Evolutionary conservation across 1,140 invertebrate genomes (phyloP), one percentile per base, ranked within the genome.

Genomic region (Penaeus chinensis): DNA sequence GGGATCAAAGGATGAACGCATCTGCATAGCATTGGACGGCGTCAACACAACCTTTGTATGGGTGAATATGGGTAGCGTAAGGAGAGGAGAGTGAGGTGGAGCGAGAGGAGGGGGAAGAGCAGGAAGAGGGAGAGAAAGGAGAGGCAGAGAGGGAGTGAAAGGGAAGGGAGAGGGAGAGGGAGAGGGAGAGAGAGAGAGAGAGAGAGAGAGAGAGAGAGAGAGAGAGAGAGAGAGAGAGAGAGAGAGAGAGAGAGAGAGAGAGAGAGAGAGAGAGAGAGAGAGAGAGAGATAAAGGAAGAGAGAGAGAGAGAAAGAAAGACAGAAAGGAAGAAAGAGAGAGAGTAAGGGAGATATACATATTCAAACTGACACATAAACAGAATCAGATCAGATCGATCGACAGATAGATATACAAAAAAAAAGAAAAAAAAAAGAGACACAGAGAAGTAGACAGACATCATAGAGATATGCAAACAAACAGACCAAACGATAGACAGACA

Each of bases 251-350:
- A 27, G n/a, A 32, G 66, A 84, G 82, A 84, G 66, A 84, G 82
- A 84, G 66, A 80, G 78, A 60, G 78, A 80, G 78, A 60, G 78
- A 80, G 77, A 79, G 78, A 80, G 78, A 80, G 78, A 60, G 78
- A 80, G 78, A 80, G 78, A 80, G 78, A 80, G 78, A 60, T 42
- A 80, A 11, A 22, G 78, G 2, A 2, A 63, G 79, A 22, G 22
- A 22, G 24, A 27, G 60, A 27, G 24, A 63, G 10, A 24, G 20
- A 24, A 0, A 60, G 18, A 54, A 13, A 54, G 47, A 60, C 2
- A 60, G 19, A 47, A 19, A 24, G 61, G 4, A 13, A 61, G 32
- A 80, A 47, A 18, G n/a, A 76, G 7, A 37, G 42, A 76, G 19
- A 76, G 20, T n/a, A 76, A 27, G 16, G 42, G 19, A 32, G 24